Evolutionary conservation across 92 coral and sea anemone genomes (phyloP).

Genomic region (Parazoanthus darwini): DNA sequence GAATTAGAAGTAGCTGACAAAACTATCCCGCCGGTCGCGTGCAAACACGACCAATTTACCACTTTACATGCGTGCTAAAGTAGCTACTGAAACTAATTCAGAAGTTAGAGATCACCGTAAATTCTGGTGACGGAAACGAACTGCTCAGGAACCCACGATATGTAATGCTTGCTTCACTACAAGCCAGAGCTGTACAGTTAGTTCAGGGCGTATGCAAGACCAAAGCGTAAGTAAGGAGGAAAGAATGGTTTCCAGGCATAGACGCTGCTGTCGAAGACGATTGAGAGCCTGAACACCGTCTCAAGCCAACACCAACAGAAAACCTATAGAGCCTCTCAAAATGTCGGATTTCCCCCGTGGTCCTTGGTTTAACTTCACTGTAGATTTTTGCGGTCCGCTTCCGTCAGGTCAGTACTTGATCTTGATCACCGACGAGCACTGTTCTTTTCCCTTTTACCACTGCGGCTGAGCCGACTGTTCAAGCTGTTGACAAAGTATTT

Average conservation of each 20-base stretch:
- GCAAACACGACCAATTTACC: slow-evolving; percentile 15
- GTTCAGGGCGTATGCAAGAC: slow-evolving; percentile 33
- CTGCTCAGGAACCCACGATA: slow-evolving; percentile 14
- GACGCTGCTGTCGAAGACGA: slow-evolving; percentile 11
- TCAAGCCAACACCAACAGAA: slow-evolving; percentile 35
- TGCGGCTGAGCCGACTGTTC: slow-evolving; percentile 32
- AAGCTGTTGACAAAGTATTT: not conserved
- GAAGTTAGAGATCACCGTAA: slow-evolving; percentile 38
- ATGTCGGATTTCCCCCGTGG: slow-evolving; percentile 38
- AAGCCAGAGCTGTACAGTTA: slow-evolving; percentile 21
- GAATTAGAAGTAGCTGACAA: not conserved
- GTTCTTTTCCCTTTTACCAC: slow-evolving; percentile 21
- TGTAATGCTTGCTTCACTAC: slow-evolving; percentile 42
- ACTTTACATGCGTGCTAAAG: slow-evolving; percentile 46
- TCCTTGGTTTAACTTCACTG: slow-evolving; percentile 26
- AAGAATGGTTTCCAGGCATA: slow-evolving; percentile 3
- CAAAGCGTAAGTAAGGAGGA: not conserved
- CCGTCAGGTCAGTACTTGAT: slow-evolving; percentile 42
- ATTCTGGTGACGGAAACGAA: not conserved
- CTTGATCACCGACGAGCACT: slow-evolving; percentile 30
- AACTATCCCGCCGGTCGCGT: not conserved
- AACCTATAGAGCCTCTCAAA: slow-evolving; percentile 26
- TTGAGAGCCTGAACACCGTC: slow-evolving; percentile 29
- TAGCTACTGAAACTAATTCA: slow-evolving; percentile 30
- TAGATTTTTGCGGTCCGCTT: slow-evolving; percentile 50